phyloP scores from a whole-genome alignment of 2,888 invertebrate genomes.

The Helleia helle region DNA sequence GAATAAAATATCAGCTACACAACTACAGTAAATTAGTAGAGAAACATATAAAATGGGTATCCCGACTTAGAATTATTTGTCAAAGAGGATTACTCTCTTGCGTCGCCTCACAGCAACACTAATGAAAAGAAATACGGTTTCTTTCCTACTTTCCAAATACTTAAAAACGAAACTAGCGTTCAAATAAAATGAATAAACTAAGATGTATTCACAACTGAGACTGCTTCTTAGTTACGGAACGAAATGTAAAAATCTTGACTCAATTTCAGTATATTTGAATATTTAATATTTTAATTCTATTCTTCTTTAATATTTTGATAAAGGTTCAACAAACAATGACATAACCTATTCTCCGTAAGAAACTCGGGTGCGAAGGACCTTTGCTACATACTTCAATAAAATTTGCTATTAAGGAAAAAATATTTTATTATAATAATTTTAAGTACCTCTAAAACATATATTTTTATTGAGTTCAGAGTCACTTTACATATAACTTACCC shows the following conservation, averaged over 20 bases:
- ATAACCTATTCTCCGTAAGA: too few species aligned
- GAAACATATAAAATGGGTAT: conserved; percentile 6
- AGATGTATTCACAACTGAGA: conserved; percentile 2
- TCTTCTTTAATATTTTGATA: not conserved
- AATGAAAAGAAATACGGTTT: conserved; percentile 21
- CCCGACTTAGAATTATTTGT: conserved; percentile 17
- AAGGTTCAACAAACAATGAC: not conserved
- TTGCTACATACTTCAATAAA: too few species aligned
- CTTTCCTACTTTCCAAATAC: conserved; percentile 6
- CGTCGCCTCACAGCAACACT: conserved; percentile 14
- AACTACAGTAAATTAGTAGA: not conserved
- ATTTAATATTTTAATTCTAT: conserved; percentile 3
- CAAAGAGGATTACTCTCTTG: conserved; percentile 9
- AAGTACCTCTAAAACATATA: too few species aligned
- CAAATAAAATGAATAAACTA: conserved; percentile 5
- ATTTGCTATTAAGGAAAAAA: too few species aligned
- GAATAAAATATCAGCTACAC: too few species aligned
- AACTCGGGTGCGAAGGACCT: too few species aligned
- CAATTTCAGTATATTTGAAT: conserved; percentile 4
- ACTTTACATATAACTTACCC: too few species aligned
- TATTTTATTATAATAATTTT: too few species aligned
- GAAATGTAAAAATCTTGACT: conserved; percentile 6
- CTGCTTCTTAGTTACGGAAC: conserved; percentile 1
- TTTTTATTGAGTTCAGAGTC: too few species aligned
- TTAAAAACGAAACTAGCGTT: conserved; percentile 4